Evolutionary conservation across 2,888 invertebrate genomes (phyloP), one percentile per base, ranked within the genome.

Genomic region (Polietes domitor): DNA sequence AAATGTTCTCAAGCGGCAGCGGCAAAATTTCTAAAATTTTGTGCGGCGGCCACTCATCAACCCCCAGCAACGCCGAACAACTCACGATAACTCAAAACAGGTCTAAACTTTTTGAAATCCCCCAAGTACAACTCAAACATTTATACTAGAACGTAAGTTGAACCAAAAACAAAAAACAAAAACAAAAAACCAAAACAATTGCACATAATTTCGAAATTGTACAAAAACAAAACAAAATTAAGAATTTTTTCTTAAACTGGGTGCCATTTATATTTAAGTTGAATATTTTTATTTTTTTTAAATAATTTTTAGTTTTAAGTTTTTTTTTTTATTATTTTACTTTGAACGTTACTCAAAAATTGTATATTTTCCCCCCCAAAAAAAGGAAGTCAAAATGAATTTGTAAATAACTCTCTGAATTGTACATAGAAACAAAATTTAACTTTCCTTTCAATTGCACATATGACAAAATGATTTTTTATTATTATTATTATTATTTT

Each of bases 191-290:
- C 28, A 15, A 47, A n/a, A 82, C 73, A 72, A 87, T 87, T 87
- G 89, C 88, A 89, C 87, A 87, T 87, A 87, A 26, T 72, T 37
- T 71, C 15, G 61, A 74, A 75, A 74, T 68, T 82, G 77, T 80
- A 82, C 80, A 83, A 87, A 89, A 81, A 61, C 50, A 43, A 65
- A n/a, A n/a, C 50, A 55, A 61, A 75, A 80, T 76, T 37, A 85
- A 87, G 83, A 65, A 37, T 63, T 55, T 24, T 88, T 78, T 85
- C 68, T 76, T 85, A 88, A 86, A 86, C 75, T 87, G 53, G 86
- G 90, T 89, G 89, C 90, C 90, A 89, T 89, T 88, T 86, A 86
- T 84, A 78, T 75, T 43, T 58, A 81, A 89, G 89, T 88, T 65
- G 26, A 65, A 26, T 58, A 81, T 81, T 83, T 77, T 68, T 74